These are phyloP conservation scores for Leucozona laternaria DNA, from an alignment of 2,888 invertebrate genomes.

Conservation along the genomic window DNA sequence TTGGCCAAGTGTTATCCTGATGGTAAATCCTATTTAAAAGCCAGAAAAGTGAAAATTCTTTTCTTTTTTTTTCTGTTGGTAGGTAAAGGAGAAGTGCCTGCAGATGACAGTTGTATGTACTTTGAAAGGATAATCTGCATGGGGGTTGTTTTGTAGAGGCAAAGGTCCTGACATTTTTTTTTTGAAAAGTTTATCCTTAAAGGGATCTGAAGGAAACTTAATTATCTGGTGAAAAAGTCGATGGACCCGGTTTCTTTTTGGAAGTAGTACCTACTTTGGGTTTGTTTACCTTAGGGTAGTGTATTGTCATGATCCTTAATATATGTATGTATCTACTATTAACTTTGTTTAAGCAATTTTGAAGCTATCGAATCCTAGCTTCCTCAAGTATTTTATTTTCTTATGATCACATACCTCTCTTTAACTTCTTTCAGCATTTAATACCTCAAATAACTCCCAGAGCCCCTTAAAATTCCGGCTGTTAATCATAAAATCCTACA, in stretches of 20 bases:
- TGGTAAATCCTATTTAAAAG: slow-evolving; percentile 66
- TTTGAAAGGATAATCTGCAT: slow-evolving; percentile 14
- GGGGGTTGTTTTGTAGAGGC: neutral
- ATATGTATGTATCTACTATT: too few species aligned
- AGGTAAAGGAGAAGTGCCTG: slow-evolving; percentile 2
- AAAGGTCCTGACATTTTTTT: neutral
- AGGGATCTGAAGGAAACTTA: neutral
- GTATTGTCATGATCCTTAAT: too few species aligned
- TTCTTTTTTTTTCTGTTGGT: neutral
- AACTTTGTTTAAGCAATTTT: too few species aligned
- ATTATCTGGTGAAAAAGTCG: neutral
- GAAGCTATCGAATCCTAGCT: too few species aligned
- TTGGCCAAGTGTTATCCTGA: slow-evolving; percentile 65
- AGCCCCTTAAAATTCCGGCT: neutral
- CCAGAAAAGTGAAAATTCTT: slow-evolving; percentile 51
- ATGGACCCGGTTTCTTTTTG: too few species aligned
- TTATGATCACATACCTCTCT: too few species aligned
- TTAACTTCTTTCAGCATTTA: neutral
- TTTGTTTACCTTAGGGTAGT: too few species aligned
- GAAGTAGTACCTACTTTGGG: too few species aligned
- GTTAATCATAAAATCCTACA: neutral
- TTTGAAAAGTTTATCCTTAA: neutral
- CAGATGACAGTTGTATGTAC: slow-evolving; percentile 40
- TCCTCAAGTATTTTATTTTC: too few species aligned
- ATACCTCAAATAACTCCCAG: too few species aligned